Percentiles rank a stretch among this genome's conserved stretches.
phyloP scores from a whole-genome alignment of 2,113 vertebrate genomes.

The Rhinoderma darwinii region DNA sequence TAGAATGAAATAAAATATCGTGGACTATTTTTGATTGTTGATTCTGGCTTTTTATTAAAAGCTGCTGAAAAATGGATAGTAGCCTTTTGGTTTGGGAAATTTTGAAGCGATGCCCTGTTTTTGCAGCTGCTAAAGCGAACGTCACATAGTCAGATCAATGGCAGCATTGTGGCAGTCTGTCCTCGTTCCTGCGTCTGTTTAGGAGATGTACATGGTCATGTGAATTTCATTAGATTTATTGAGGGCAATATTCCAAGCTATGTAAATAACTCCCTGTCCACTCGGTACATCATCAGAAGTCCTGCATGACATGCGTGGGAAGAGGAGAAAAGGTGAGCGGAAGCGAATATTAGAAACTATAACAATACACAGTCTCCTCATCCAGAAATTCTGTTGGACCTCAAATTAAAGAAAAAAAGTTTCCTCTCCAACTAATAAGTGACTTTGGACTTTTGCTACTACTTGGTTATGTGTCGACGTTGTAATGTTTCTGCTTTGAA shows the following conservation, averaged over 20 bases:
- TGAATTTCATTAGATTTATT: slow-evolving; percentile 39
- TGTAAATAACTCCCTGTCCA: not conserved
- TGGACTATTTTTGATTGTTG: slow-evolving; percentile 59
- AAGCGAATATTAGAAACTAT: not conserved
- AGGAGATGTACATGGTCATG: not conserved
- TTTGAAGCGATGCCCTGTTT: slow-evolving; percentile 74
- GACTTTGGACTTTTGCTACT: not conserved
- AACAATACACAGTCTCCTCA: not conserved
- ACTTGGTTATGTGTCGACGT: too few species aligned
- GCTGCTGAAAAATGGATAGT: slow-evolving; percentile 64
- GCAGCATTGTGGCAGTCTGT: slow-evolving; percentile 67
- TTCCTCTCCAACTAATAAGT: not conserved
- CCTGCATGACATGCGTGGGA: not conserved
- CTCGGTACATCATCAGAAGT: not conserved
- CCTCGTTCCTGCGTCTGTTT: slow-evolving; percentile 67
- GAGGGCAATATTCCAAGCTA: not conserved
- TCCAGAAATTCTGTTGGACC: too few species aligned
- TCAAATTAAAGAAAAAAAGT: not conserved
- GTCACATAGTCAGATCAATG: slow-evolving; percentile 71
- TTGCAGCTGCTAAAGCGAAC: slow-evolving; percentile 75
- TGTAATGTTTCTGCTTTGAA: too few species aligned
- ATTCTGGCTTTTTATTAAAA: slow-evolving; percentile 64
- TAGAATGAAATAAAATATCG: slow-evolving; percentile 62
- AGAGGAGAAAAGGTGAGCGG: not conserved
- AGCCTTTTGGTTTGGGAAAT: slow-evolving; percentile 63